Evolutionary conservation across 2,113 vertebrate species (phyloP), one percentile per base, ranked within the genome.

Genomic region (Perca fluviatilis): DNA sequence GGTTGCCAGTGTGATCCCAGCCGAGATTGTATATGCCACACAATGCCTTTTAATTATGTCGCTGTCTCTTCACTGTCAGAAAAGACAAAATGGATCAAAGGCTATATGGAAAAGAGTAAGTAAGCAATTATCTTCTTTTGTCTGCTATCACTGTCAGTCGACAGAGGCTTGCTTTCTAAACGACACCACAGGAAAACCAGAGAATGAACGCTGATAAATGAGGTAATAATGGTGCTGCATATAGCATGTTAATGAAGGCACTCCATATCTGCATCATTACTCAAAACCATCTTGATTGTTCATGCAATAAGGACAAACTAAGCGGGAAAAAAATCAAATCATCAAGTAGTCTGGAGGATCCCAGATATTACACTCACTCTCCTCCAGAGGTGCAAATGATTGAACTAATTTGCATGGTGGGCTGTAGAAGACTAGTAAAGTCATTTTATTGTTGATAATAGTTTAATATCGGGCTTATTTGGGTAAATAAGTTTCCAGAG

Each of bases 1-100:
- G 82, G 83, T 80, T 82, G 87, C 68, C 65, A 27, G 65, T 70
- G 67, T 84, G 89, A 92, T 90, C 68, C 72, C 80, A n/a, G 85
- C 71, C n/a, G 50, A 86, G 80, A 85, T 86, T 87, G 73, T 88
- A 70, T 71, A 71, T 67, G 43, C 73, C 85, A 74, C 90, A 94
- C 91, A 93, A 93, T 90, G 86, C 74, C 81, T 94, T 33, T 93
- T 93, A 94, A 95, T 95, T 95, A 93, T 84, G 77, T 91, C 43
- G 75, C 86, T 85, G 69, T 94, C 89, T 78, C 75, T 84, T 76
- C 86, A 74, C 70, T 89, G 93, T 90, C 92, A 91, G 86, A 86
- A 79, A 90, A 91, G 89, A 92, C 86, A 64, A 88, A 92, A 91
- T 86, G 80, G 86, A 91, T 93, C 89, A 93, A 77, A 93, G 89